A percentile compares a stretch with the other conserved stretches of the same genome.
phyloP scores from a whole-genome alignment of 2,888 invertebrate genomes.

The Mesochorus sp. region DNA sequence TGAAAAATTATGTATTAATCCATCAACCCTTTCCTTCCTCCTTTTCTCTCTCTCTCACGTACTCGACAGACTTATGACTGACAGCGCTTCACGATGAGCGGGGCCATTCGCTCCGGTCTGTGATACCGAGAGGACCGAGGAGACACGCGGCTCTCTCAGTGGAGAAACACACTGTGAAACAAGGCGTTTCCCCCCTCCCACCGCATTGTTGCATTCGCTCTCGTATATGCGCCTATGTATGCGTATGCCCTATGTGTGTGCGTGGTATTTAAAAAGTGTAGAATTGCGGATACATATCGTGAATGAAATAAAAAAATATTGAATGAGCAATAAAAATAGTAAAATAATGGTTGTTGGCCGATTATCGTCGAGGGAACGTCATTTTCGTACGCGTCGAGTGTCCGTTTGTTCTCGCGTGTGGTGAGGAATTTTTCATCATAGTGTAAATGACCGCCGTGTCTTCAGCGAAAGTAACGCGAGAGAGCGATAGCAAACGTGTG shows the following conservation, averaged over 20 bases:
- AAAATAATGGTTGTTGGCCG: background rate
- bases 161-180: slow-evolving; percentile 49
- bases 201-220: slow-evolving; percentile 1
- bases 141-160: slow-evolving; percentile 51
- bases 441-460: slow-evolving; percentile 65
- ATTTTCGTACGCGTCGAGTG: slow-evolving; percentile 8
- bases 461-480: slow-evolving; percentile 63
- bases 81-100: no score
- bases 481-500: slow-evolving; percentile 25
- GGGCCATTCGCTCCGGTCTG: no score
- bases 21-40: background rate
- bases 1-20: slow-evolving; percentile 27
- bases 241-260: no score
- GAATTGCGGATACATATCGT: slow-evolving; percentile 30
- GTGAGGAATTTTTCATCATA: slow-evolving; percentile 53
- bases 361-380: background rate
- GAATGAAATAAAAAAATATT: slow-evolving; percentile 22
- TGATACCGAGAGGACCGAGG: no score
- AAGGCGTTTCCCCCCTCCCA: slow-evolving; percentile 63
- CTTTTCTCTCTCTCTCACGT: background rate
- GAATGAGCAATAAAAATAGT: background rate
- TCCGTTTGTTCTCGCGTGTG: no score
- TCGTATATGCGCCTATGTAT: no score
- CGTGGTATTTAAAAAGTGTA: no score
- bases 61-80: slow-evolving; percentile 24